These are phyloP conservation scores for Dorcus hopei DNA, from an alignment of 2,888 invertebrate genomes.

Conservation along the genomic window DNA sequence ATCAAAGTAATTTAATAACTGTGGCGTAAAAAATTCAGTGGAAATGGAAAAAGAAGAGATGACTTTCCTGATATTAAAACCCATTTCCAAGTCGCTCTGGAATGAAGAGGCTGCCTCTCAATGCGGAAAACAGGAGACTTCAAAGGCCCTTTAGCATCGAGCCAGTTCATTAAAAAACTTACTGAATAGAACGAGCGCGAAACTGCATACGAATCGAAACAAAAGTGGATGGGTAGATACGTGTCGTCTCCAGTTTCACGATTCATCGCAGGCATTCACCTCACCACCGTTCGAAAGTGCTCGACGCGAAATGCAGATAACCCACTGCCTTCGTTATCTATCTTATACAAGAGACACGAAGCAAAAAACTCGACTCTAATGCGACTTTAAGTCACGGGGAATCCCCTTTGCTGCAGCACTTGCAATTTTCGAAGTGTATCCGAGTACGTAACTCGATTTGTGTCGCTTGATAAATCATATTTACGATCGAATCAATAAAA, in stretches of 20 bases:
- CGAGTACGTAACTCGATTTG: slow-evolving; percentile 40
- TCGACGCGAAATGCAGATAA: not conserved
- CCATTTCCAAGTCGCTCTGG: no score
- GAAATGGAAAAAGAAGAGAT: no score
- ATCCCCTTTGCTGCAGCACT: slow-evolving; percentile 9
- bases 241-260: slow-evolving; percentile 8
- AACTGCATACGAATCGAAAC: slow-evolving; percentile 1
- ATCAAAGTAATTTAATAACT: no score
- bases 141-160: not conserved
- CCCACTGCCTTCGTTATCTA: slow-evolving; percentile 13
- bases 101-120: no score
- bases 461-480: slow-evolving; percentile 42
- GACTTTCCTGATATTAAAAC: no score
- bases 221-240: not conserved
- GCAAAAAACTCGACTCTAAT: no score
- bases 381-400: slow-evolving; percentile 20
- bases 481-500: slow-evolving; percentile 25
- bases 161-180: not conserved
- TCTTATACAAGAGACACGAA: slow-evolving; percentile 4
- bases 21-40: no score
- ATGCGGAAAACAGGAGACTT: not conserved
- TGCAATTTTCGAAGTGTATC: slow-evolving; percentile 37
- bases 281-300: not conserved
- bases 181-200: not conserved
- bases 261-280: slow-evolving; percentile 5